These are phyloP conservation scores for Channa maculata DNA, from an alignment of 2,113 vertebrate species.

Conservation along the genomic window DNA sequence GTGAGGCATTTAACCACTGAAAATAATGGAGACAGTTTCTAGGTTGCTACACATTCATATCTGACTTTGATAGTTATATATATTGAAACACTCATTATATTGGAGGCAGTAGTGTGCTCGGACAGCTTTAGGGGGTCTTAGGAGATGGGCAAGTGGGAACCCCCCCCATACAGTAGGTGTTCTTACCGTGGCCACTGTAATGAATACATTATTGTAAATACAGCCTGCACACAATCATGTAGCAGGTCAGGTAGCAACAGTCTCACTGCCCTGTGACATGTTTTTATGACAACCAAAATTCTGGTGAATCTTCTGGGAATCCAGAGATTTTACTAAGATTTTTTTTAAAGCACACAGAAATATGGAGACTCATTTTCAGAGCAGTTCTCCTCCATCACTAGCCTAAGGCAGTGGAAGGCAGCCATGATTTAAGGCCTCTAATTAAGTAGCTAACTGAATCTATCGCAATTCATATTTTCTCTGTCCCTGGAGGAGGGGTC, in stretches of 20 bases:
- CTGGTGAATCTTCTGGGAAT: constrained; percentile 1
- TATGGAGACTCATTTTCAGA: constrained; percentile 9
- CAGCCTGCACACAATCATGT: not conserved
- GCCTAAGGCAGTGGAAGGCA: constrained; percentile 54
- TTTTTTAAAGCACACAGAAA: constrained; percentile 27
- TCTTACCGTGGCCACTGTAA: not conserved
- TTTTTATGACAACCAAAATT: constrained; percentile 41
- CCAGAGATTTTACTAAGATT: constrained; percentile 12
- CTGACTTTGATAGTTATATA: too few relatives aligned
- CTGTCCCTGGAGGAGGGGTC: constrained; percentile 30
- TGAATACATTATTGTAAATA: constrained; percentile 4
- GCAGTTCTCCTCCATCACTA: constrained; percentile 22
- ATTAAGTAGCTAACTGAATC: constrained; percentile 77
- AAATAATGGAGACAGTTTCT: too few relatives aligned
- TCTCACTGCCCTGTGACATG: constrained; percentile 3
- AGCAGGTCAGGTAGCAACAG: not conserved
- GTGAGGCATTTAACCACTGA: too few relatives aligned
- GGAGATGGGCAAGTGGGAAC: too few relatives aligned
- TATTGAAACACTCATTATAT: too few relatives aligned
- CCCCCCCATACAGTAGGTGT: not conserved
- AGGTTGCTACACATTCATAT: too few relatives aligned
- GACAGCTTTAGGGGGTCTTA: too few relatives aligned
- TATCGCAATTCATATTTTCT: constrained; percentile 65
- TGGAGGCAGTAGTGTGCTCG: too few relatives aligned
- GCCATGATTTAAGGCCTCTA: constrained; percentile 71